phyloP scores from a whole-genome alignment of 1,140 invertebrate species.

The Marisa cornuarietis region DNA sequence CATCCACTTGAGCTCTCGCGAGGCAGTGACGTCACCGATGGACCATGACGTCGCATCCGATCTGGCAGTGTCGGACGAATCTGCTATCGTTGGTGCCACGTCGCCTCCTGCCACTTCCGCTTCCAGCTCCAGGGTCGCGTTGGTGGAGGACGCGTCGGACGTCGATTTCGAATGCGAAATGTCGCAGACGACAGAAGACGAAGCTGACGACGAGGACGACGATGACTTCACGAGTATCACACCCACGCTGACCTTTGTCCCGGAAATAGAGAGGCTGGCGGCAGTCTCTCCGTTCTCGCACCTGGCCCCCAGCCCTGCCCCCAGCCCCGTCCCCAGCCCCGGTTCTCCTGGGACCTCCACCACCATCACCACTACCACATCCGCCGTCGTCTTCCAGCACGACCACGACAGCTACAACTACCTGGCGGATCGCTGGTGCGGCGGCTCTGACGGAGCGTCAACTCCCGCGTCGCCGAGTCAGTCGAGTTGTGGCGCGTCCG shows the following conservation, averaged over 20 bases:
- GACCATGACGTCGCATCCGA: conserved; percentile 67
- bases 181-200: not conserved
- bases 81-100: not conserved
- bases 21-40: conserved; percentile 70
- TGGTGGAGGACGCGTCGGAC: not conserved
- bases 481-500: conserved; percentile 13
- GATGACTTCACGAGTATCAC: not conserved
- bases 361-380: not conserved
- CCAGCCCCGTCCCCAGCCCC: not conserved
- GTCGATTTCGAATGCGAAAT: not conserved
- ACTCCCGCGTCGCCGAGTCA: conserved; percentile 16
- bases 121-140: not conserved
- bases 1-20: conserved; percentile 19
- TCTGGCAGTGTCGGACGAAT: not conserved
- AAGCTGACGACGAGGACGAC: not conserved
- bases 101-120: not conserved
- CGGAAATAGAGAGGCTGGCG: not conserved
- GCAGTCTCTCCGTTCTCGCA: not conserved
- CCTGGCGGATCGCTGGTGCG: not conserved
- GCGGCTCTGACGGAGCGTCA: conserved; percentile 10
- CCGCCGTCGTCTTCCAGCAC: conserved; percentile 7
- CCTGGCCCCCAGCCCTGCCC: not conserved
- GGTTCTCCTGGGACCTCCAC: not conserved
- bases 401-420: conserved; percentile 2
- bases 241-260: not conserved